Conservation (phyloP, 2,888 invertebrate genomes). For the Nudaria mundana region DNA sequence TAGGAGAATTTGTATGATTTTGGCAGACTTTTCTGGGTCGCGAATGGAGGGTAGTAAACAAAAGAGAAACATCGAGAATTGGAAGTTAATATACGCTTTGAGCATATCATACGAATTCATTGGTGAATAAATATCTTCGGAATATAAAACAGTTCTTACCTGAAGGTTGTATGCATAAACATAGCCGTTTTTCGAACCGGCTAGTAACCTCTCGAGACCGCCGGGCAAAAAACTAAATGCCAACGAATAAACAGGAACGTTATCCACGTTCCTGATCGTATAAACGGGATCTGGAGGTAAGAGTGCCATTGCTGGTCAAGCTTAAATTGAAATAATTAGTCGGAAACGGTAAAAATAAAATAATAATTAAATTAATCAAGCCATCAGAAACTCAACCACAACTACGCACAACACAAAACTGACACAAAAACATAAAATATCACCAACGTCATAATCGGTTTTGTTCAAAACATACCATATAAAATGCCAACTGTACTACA, state of each 20-base stretch:
- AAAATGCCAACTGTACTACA: too few relatives aligned
- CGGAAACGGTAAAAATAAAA: conserved; percentile 68
- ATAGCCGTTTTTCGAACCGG: conserved; percentile 87
- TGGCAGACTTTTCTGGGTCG: conserved; percentile 61
- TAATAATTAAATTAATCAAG: conserved; percentile 74
- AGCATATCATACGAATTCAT: conserved; percentile 36
- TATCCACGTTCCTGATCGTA: conserved; percentile 85
- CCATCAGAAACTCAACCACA: conserved; percentile 76
- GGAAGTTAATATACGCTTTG: conserved; percentile 31
- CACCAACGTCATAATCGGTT: conserved; percentile 23
- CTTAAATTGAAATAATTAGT: conserved; percentile 70
- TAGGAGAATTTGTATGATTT: conserved; percentile 25
- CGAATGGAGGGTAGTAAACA: conserved; percentile 67
- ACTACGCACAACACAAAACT: conserved; percentile 82
- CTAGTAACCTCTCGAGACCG: conserved; percentile 84
- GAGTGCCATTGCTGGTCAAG: conserved; percentile 84
- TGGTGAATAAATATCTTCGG: conserved; percentile 41
- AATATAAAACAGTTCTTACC: conserved; percentile 74
- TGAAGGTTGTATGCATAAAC: conserved; percentile 90
- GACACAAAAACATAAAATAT: conserved; percentile 69
- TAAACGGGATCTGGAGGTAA: conserved; percentile 90
- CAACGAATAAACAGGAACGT: conserved; percentile 86
- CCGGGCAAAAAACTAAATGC: conserved; percentile 84
- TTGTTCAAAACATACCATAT: conserved; percentile 16
- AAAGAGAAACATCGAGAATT: too few relatives aligned